Percentiles rank a stretch among this genome's conserved stretches.
phyloP scores from a whole-genome alignment of 2,888 invertebrate species.

The Punctoribates punctum region DNA sequence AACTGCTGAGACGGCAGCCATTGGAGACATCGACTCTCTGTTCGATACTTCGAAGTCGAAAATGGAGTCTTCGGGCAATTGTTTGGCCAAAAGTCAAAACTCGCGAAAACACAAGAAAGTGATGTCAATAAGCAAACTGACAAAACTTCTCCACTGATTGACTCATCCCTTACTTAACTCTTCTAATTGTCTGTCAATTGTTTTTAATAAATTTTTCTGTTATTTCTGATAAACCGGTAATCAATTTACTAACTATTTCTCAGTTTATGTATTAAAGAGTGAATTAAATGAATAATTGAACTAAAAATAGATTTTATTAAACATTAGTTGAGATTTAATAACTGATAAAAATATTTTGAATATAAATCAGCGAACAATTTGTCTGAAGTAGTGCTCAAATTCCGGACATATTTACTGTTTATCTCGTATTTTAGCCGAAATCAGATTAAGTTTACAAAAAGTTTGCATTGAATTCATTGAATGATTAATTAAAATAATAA shows the following conservation, averaged over 20 bases:
- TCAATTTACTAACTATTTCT: too few species aligned
- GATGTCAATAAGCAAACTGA: constrained; percentile 40
- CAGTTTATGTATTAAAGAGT: too few species aligned
- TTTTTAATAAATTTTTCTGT: not conserved
- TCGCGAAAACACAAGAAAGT: constrained; percentile 28
- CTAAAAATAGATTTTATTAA: not conserved
- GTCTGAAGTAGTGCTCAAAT: too few species aligned
- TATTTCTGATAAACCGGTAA: not conserved
- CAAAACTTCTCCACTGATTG: constrained; percentile 32
- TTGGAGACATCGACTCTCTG: constrained; percentile 1
- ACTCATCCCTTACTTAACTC: not conserved
- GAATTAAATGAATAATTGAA: too few species aligned
- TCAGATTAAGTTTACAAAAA: too few species aligned
- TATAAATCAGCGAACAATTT: too few species aligned
- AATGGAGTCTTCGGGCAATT: not conserved
- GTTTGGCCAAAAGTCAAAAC: not conserved
- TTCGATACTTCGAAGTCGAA: not conserved
- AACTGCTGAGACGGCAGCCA: constrained; percentile 18
- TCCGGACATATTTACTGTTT: too few species aligned
- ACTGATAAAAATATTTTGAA: too few species aligned
- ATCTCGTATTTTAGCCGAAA: too few species aligned
- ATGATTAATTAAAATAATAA: too few species aligned
- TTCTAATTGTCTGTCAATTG: not conserved
- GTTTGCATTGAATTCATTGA: too few species aligned
- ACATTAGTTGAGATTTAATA: not conserved